phyloP scores from a whole-genome alignment of 92 coral and sea anemone species.

The Epizoanthus illoricatus region DNA sequence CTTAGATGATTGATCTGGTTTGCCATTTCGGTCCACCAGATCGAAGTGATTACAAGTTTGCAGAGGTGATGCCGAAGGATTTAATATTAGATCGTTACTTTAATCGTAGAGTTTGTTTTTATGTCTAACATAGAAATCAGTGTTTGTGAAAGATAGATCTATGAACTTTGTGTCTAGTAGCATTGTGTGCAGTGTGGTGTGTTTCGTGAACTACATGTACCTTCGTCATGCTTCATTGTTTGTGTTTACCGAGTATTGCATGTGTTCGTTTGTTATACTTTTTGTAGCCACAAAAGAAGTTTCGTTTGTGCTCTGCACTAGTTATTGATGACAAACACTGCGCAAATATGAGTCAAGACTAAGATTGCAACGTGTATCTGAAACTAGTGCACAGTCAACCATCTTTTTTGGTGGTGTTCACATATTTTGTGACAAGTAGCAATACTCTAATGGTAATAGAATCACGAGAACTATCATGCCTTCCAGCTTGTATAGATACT shows the following conservation, averaged over 20 bases:
- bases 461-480: no score
- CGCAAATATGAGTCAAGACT: slow-evolving; percentile 83
- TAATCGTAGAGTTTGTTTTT: not conserved
- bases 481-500: no score
- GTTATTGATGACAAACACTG: slow-evolving; percentile 97
- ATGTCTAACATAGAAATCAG: not conserved
- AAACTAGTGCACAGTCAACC: no score
- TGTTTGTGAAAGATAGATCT: not conserved
- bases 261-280: not conserved
- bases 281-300: not conserved
- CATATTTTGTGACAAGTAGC: no score
- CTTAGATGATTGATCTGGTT: slow-evolving; percentile 37
- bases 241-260: slow-evolving; percentile 1
- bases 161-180: not conserved
- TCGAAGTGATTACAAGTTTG: slow-evolving; percentile 27
- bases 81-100: not conserved
- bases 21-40: not conserved
- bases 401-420: no score
- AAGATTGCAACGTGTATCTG: no score
- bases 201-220: not conserved
- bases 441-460: no score
- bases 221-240: not conserved
- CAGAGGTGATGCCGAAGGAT: slow-evolving; percentile 10
- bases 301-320: slow-evolving; percentile 47
- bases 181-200: no score